Evolutionary conservation across 2,888 invertebrate genomes (phyloP).

Genomic region (Drosophila rubida): DNA sequence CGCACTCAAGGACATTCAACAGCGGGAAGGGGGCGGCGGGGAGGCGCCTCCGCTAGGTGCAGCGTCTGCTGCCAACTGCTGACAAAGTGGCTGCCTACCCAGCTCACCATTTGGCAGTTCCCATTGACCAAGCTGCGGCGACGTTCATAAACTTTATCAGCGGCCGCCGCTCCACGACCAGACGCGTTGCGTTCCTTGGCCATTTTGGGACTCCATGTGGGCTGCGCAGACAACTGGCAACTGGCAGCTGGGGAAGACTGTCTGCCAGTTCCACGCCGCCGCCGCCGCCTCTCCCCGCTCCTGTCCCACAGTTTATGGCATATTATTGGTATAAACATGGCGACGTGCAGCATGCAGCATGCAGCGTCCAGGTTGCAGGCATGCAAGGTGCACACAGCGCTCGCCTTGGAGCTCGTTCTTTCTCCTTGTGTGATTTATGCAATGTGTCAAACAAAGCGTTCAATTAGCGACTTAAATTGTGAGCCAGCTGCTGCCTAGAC

Average conservation of each 20-base stretch:
- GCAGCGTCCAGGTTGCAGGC: conserved; percentile 32
- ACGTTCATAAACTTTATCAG: conserved; percentile 77
- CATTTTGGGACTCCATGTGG: conserved; percentile 70
- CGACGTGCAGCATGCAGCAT: conserved; percentile 57
- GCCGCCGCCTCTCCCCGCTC: too few relatives aligned
- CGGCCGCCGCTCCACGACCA: conserved; percentile 63
- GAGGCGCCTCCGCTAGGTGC: neutral
- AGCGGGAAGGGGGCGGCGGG: neutral
- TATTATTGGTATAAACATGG: conserved; percentile 81
- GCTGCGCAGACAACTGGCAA: conserved; percentile 12
- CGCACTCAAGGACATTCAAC: conserved; percentile 61
- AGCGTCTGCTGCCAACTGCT: conserved; percentile 46
- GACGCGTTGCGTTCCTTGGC: conserved; percentile 47
- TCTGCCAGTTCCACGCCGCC: neutral
- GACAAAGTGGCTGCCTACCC: conserved; percentile 75
- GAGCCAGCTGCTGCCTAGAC: conserved; percentile 64
- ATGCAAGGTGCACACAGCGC: conserved; percentile 70
- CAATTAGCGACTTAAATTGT: conserved; percentile 85
- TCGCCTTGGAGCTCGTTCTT: neutral
- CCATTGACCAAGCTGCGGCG: conserved; percentile 38
- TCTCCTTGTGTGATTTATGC: conserved; percentile 83
- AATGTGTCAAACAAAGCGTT: conserved; percentile 85
- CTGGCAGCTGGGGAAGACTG: conserved; percentile 18
- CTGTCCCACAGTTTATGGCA: conserved; percentile 79
- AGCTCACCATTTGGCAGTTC: conserved; percentile 41